Conservation (phyloP, 2,888 invertebrate species). For the Sinhomidia bicolor region DNA sequence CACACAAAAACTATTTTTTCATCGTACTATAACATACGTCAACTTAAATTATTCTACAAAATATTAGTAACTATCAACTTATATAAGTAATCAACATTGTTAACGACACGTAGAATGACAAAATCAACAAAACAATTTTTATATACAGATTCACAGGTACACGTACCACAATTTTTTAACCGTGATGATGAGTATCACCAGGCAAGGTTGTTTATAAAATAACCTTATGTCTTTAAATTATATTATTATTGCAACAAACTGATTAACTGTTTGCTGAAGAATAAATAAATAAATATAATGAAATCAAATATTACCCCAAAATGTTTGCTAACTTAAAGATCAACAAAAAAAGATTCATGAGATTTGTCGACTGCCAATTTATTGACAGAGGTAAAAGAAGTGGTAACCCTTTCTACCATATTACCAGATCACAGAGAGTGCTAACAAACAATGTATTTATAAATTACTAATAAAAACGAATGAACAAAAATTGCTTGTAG, state of each 20-base stretch:
- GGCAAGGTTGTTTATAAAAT: constrained; percentile 31
- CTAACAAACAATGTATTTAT: not conserved
- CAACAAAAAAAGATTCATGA: not conserved
- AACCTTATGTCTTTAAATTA: too few species aligned
- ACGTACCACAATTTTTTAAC: constrained; percentile 69
- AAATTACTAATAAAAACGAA: not conserved
- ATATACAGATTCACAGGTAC: constrained; percentile 73
- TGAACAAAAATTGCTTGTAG: not conserved
- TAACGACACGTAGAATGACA: constrained; percentile 17
- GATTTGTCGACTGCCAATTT: constrained; percentile 32
- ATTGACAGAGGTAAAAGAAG: constrained; percentile 33
- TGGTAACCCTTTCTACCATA: constrained; percentile 41
- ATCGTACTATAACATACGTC: constrained; percentile 32
- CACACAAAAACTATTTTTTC: constrained; percentile 10
- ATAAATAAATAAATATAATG: constrained; percentile 50
- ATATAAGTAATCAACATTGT: constrained; percentile 17
- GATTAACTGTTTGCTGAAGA: constrained; percentile 4
- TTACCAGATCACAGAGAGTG: constrained; percentile 14
- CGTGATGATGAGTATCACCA: constrained; percentile 63
- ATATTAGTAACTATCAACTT: not conserved
- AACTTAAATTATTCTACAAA: constrained; percentile 10
- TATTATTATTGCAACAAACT: not conserved
- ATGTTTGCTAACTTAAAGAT: constrained; percentile 30
- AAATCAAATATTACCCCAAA: constrained; percentile 61
- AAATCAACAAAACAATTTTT: constrained; percentile 33